A percentile compares a stretch with the other conserved stretches of the same genome.
Evolutionary conservation across 64 coral and sea anemone genomes (phyloP).

Genomic region (Pocillopora verrucosa): DNA sequence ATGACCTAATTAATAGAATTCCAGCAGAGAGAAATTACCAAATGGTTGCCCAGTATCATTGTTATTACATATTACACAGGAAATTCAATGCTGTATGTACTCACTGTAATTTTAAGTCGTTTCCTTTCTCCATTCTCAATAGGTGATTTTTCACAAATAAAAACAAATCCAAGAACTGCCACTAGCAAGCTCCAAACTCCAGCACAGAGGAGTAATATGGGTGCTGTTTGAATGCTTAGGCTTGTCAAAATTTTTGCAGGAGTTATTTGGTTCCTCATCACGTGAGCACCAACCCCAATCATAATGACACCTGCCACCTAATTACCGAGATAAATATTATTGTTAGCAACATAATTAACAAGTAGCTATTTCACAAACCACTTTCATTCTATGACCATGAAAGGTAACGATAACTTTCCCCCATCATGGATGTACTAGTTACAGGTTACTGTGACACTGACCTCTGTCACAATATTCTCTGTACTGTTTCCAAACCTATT

Average conservation of each 20-base stretch:
- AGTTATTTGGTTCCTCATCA: neutral
- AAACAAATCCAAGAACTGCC: neutral
- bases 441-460: too few species aligned
- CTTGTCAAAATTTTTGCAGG: constrained; percentile 3
- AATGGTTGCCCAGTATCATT: too few species aligned
- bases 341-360: neutral
- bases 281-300: neutral
- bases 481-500: too few species aligned
- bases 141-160: neutral
- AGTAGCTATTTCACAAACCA: too few species aligned
- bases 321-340: neutral
- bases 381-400: too few species aligned
- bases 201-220: neutral
- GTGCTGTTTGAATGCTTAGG: neutral
- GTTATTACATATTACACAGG: too few species aligned
- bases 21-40: too few species aligned
- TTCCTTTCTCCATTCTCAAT: neutral
- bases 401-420: too few species aligned
- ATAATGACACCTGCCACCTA: neutral
- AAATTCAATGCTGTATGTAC: neutral
- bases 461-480: too few species aligned
- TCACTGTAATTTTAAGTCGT: neutral
- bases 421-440: too few species aligned
- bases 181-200: neutral
- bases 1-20: too few species aligned